A percentile compares a stretch with the other conserved stretches of the same genome.
Conservation (phyloP, 2,797 vertebrate genomes). For the Rhynchonycteris naso region DNA sequence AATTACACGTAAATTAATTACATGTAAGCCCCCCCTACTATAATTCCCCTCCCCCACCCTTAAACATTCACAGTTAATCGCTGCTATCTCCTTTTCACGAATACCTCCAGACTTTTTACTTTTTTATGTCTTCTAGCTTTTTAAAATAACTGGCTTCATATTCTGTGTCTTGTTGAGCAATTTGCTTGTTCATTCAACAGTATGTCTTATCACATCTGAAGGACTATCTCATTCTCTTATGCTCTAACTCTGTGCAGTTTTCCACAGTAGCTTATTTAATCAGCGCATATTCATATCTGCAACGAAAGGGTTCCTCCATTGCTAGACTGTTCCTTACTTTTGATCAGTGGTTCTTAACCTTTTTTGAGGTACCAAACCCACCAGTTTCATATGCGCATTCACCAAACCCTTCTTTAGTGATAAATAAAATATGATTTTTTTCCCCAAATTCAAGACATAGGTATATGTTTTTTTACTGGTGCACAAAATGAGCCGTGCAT, state of each 20-base stretch:
- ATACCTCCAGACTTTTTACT: not conserved
- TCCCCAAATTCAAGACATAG: no score
- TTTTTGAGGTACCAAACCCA: no score
- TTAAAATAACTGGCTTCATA: not conserved
- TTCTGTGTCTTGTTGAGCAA: not conserved
- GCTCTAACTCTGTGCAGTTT: not conserved
- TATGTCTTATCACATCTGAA: not conserved
- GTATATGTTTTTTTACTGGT: no score
- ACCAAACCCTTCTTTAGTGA: no score
- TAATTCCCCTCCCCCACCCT: not conserved
- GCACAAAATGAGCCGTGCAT: no score
- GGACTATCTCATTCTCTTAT: not conserved
- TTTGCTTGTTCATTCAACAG: not conserved
- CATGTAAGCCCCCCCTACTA: not conserved
- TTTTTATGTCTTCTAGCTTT: not conserved
- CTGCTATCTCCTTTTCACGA: not conserved
- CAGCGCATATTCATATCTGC: not conserved
- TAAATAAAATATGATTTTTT: no score
- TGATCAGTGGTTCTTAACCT: no score
- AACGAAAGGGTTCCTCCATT: not conserved
- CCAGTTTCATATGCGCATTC: no score
- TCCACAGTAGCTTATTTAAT: not conserved
- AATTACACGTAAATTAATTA: not conserved
- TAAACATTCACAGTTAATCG: not conserved
- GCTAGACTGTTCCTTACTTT: not conserved